Conservation (phyloP, 2,888 invertebrate species). For the Drosophila robusta region DNA sequence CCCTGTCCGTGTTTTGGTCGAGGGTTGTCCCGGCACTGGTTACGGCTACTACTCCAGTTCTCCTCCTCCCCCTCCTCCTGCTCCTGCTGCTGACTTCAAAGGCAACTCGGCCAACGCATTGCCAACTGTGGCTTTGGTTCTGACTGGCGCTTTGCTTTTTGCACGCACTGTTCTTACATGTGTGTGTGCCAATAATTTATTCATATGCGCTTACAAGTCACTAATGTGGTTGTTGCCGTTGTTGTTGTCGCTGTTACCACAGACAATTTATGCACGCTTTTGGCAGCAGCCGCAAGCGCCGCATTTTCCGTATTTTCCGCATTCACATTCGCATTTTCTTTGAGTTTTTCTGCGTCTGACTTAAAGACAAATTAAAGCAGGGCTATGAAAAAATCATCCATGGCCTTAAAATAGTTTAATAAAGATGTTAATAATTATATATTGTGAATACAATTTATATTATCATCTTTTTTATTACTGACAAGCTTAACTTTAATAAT, state of each 20-base stretch:
- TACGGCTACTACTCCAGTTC: constrained; percentile 4
- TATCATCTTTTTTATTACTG: no score
- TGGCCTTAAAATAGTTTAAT: no score
- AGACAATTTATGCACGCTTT: constrained; percentile 84
- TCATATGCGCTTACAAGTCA: constrained; percentile 85
- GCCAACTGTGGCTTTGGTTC: constrained; percentile 55
- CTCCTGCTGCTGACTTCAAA: constrained; percentile 59
- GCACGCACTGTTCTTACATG: constrained; percentile 63
- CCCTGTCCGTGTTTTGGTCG: constrained; percentile 1
- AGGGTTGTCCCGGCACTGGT: constrained; percentile 44
- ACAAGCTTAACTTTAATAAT: no score
- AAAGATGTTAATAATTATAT: no score
- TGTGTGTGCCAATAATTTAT: constrained; percentile 83
- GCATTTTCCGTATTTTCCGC: constrained; percentile 40
- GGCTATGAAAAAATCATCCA: background rate
- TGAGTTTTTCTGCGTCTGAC: constrained; percentile 37
- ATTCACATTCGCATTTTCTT: constrained; percentile 42
- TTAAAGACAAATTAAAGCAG: constrained; percentile 47
- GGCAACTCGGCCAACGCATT: constrained; percentile 53
- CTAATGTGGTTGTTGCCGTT: constrained; percentile 74
- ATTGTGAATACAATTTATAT: no score
- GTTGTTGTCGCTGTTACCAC: constrained; percentile 69
- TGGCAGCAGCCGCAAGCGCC: constrained; percentile 43
- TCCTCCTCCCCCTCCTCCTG: background rate
- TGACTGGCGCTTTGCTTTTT: constrained; percentile 65